Percentiles rank a stretch among this genome's conserved stretches.
Evolutionary conservation across 2,113 vertebrate genomes (phyloP).

Genomic region (Actenoides hombroni): DNA sequence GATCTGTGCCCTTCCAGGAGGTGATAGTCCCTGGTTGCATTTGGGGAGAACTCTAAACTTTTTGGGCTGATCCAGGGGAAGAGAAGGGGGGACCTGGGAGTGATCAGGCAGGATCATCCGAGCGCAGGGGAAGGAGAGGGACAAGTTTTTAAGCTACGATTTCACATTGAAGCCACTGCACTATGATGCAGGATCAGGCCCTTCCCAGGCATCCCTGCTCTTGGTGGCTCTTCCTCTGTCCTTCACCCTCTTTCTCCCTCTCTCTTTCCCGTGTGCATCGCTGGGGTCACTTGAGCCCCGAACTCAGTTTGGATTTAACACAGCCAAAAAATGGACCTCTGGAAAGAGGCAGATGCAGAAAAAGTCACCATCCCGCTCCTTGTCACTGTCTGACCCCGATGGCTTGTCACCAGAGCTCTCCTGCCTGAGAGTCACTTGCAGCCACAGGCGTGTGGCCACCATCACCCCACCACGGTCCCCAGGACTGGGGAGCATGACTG

Average conservation of each 20-base stretch:
- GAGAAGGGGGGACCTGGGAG: slow-evolving; percentile 11
- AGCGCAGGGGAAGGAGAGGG: slow-evolving; percentile 46
- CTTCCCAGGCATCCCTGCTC: background rate
- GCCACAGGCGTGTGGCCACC: background rate
- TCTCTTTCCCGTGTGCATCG: fast-evolving
- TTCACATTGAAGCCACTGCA: slow-evolving; percentile 34
- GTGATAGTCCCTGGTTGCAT: fast-evolving
- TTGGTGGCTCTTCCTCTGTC: background rate
- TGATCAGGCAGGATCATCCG: slow-evolving; percentile 45
- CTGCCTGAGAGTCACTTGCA: background rate
- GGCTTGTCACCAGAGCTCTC: background rate
- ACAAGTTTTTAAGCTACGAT: slow-evolving; percentile 58
- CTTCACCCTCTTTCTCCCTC: background rate
- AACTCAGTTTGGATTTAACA: background rate
- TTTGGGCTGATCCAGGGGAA: slow-evolving; percentile 3
- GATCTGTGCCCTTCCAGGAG: background rate
- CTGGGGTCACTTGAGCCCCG: background rate
- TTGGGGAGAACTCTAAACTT: background rate
- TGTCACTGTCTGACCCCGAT: fast-evolving
- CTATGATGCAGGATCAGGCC: background rate
- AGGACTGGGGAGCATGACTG: fast-evolving
- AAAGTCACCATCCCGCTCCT: background rate
- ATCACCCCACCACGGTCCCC: fast-evolving
- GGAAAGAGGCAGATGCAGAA: background rate
- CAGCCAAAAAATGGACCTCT: background rate